Evolutionary conservation across 2,797 vertebrate species (phyloP).

Genomic region (Xyrichtys novacula): DNA sequence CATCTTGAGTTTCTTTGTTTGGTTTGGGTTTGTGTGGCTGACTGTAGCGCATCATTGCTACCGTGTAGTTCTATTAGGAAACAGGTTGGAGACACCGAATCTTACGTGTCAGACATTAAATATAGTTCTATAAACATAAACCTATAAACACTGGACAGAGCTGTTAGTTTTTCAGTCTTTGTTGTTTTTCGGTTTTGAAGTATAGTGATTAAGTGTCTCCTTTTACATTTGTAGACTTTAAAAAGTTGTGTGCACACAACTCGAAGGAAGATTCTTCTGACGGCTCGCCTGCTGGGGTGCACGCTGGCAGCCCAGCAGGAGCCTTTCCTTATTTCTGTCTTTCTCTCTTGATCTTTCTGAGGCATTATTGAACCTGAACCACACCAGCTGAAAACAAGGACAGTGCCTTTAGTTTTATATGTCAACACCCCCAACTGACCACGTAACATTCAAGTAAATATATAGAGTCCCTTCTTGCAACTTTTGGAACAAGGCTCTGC

Average conservation of each 20-base stretch:
- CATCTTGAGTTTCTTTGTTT: conserved; percentile 57
- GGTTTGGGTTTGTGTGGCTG: conserved; percentile 67
- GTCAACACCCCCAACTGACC: conserved; percentile 64
- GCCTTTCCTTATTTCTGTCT: conserved; percentile 70
- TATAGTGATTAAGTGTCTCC: conserved; percentile 67
- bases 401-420: conserved; percentile 89
- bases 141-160: conserved; percentile 70
- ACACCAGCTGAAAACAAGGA: conserved; percentile 90
- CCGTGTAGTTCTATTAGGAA: conserved; percentile 75
- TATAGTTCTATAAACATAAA: conserved; percentile 75
- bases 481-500: conserved; percentile 37
- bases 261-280: conserved; percentile 82
- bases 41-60: conserved; percentile 74
- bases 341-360: conserved; percentile 81
- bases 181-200: conserved; percentile 74
- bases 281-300: conserved; percentile 68
- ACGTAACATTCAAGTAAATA: conserved; percentile 70
- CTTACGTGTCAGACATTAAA: conserved; percentile 72
- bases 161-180: conserved; percentile 77
- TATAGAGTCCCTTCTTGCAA: conserved; percentile 35
- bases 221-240: conserved; percentile 79
- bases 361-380: conserved; percentile 90
- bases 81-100: conserved; percentile 76
- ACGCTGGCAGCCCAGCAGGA: conserved; percentile 44
- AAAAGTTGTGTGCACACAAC: conserved; percentile 82